Base-by-base conservation (phyloP, 2,797 vertebrate genomes). In the Tauraco hartlaubi region DNA sequence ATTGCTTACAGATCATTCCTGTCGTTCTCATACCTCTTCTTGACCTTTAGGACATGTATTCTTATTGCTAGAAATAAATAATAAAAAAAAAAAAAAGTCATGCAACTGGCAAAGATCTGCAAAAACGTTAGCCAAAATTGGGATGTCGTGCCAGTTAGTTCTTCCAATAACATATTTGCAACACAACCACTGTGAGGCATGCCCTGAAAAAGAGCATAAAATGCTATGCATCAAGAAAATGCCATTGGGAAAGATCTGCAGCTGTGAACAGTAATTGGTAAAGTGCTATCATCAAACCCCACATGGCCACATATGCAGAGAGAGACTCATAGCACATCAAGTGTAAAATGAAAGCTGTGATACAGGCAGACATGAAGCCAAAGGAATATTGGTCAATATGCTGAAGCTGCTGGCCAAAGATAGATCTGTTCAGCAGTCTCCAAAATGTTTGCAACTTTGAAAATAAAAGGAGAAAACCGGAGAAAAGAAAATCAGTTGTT, bases 211-310 rank as follows among this genome's bases (percentile, higher is more conserved):
- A 88, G 66, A 94, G 61, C 71, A 72, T 63, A 52, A 93, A 95
- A 78, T 80, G 41, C 31, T 87, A 25, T 66, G 69, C 56, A 90
- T 94, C 63, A 85, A 74, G 84, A 77, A 88, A 93, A 96, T 91
- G 89, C 85, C 92, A 85, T 41, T 94, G 93, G 93, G 85, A 73
- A 93, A 95, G 88, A 92, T 95, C 81, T 97, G 92, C 95, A 97
- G 96, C 95, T 96, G 90, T 94, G 94, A 97, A 69, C 85, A 82
- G 84, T 97, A 97, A 97, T 96, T 97, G 93, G 75, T 64, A 83
- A 94, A 96, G 92, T 93, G 94, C 85, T 97, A 90, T 97, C 88
- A 96, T 92, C 93, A 94, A 95, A 83, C 69, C 80, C 91, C 96
- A 93, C 94, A 94, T 77, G 91, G 85, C 77, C 92, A 94, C 93